phyloP scores from a whole-genome alignment of 2,888 invertebrate genomes.

The Andrena praecox region DNA sequence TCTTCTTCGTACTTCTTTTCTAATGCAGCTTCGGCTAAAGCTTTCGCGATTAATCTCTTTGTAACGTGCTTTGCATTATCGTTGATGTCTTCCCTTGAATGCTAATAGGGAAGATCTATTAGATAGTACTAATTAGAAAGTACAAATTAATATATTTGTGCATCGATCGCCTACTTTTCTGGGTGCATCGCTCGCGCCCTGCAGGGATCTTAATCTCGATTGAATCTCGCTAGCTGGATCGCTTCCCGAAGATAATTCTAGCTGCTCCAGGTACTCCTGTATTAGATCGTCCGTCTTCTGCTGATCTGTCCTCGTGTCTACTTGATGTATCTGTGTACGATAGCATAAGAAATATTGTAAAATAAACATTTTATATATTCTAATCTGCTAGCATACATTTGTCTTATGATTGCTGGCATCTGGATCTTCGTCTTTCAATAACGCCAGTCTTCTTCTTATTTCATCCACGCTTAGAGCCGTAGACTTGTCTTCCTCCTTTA shows the following conservation, averaged over 20 bases:
- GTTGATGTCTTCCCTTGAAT: slow-evolving; percentile 76
- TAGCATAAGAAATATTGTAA: background rate
- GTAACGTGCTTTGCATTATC: slow-evolving; percentile 83
- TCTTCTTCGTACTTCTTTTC: slow-evolving; percentile 82
- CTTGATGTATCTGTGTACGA: slow-evolving; percentile 75
- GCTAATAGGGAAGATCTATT: slow-evolving; percentile 12
- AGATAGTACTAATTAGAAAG: background rate
- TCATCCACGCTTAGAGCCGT: slow-evolving; percentile 88
- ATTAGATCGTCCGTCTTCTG: slow-evolving; percentile 91
- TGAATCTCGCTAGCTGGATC: slow-evolving; percentile 86
- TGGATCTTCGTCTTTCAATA: slow-evolving; percentile 88
- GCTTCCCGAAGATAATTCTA: slow-evolving; percentile 84
- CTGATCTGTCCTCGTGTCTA: slow-evolving; percentile 88
- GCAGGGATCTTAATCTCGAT: slow-evolving; percentile 60
- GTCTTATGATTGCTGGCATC: slow-evolving; percentile 63
- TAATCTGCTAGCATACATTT: slow-evolving; percentile 68
- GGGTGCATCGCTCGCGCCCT: slow-evolving; percentile 24
- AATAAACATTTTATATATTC: background rate
- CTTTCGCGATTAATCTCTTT: slow-evolving; percentile 79
- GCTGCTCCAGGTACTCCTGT: slow-evolving; percentile 85
- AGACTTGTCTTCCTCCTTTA: slow-evolving; percentile 87
- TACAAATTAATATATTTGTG: background rate
- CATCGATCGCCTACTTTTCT: slow-evolving; percentile 7
- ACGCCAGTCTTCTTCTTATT: slow-evolving; percentile 88
- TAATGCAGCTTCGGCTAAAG: slow-evolving; percentile 85